Percentiles rank a stretch among this genome's conserved stretches.
These are phyloP conservation scores for Wiebesia pumilae DNA, from an alignment of 1,140 invertebrate species.

Conservation along the genomic window DNA sequence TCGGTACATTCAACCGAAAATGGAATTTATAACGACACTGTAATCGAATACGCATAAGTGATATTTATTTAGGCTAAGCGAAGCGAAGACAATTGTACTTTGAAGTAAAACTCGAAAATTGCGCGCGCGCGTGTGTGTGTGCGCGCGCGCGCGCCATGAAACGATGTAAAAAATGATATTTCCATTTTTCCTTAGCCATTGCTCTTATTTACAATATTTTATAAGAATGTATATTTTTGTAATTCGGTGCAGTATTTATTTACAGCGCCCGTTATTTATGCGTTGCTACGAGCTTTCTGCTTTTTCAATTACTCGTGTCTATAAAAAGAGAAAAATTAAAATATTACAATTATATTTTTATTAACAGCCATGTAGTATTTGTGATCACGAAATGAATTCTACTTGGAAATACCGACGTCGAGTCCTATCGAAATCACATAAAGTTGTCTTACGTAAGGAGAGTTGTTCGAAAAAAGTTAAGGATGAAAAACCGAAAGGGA, in stretches of 20 bases:
- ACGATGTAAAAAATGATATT: neutral
- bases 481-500: neutral
- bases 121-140: neutral
- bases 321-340: neutral
- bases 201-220: neutral
- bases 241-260: neutral
- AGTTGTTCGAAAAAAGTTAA: neutral
- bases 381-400: neutral
- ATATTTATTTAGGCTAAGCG: too few relatives aligned
- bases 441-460: neutral
- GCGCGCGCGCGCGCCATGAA: neutral
- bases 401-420: neutral
- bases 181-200: neutral
- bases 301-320: neutral
- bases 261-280: neutral
- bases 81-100: too few relatives aligned
- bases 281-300: neutral
- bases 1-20: neutral
- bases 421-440: neutral
- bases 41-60: neutral
- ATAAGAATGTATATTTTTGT: neutral
- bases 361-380: neutral
- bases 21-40: neutral
- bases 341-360: slow-evolving; percentile 19
- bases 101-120: too few relatives aligned